Percentiles rank a stretch among this genome's conserved stretches.
These are phyloP conservation scores for Acrocyrtus sp. DNA, from an alignment of 2,888 invertebrate species.

Conservation along the genomic window DNA sequence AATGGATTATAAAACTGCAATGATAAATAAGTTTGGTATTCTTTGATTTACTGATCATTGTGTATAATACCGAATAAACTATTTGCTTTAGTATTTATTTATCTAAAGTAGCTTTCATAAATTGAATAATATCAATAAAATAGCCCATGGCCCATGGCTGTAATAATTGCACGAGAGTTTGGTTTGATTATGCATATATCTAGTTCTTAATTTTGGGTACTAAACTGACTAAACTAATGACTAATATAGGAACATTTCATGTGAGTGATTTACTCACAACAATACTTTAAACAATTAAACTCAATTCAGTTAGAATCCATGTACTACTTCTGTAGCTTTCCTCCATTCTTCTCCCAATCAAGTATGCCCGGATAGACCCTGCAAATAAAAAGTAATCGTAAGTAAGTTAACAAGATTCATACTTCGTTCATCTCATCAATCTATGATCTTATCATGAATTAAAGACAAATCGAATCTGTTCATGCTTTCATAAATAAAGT, in stretches of 20 bases:
- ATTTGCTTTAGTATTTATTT: no score
- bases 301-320: not conserved
- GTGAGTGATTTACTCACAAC: not conserved
- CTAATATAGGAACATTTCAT: not conserved
- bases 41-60: no score
- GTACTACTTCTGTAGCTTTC: constrained; percentile 24
- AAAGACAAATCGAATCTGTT: no score
- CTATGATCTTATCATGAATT: no score
- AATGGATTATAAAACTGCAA: not conserved
- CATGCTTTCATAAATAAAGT: no score
- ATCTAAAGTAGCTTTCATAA: no score
- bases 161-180: not conserved
- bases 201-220: not conserved
- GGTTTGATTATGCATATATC: not conserved
- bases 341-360: constrained; percentile 55
- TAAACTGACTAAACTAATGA: not conserved
- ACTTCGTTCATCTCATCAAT: no score
- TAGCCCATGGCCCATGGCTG: no score
- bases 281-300: not conserved
- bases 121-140: no score
- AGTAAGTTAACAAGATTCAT: no score
- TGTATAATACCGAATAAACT: no score
- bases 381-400: not conserved
- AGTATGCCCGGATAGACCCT: constrained; percentile 55
- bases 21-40: not conserved